Evolutionary conservation across 2,797 vertebrate genomes (phyloP).

Genomic region (Setipinna tenuifilis): DNA sequence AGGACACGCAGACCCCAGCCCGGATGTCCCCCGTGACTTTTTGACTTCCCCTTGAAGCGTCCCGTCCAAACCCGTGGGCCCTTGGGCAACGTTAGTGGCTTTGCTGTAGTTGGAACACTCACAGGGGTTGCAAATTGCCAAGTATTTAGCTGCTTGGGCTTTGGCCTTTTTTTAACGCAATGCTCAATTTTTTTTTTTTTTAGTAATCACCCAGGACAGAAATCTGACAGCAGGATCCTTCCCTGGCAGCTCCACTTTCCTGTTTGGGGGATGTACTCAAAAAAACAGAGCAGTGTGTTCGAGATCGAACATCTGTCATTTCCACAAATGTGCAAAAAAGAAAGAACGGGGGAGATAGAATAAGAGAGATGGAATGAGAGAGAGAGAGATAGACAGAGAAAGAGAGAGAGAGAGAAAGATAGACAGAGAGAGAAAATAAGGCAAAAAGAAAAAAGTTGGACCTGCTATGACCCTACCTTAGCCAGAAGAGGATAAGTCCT

Average conservation of each 20-base stretch:
- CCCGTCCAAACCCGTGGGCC: background rate
- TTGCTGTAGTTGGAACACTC: background rate
- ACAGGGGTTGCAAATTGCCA: background rate
- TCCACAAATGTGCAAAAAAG: background rate
- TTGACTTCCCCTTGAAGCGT: background rate
- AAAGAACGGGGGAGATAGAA: background rate
- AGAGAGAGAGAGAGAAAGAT: background rate
- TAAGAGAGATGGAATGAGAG: background rate
- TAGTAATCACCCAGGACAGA: conserved; percentile 6
- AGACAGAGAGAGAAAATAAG: background rate
- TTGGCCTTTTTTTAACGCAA: background rate
- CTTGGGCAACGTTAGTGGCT: background rate
- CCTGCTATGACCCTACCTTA: background rate
- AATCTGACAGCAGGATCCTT: background rate
- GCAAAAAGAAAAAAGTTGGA: background rate
- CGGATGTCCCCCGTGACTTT: conserved; percentile 24
- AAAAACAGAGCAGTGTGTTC: background rate
- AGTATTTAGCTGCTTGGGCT: background rate
- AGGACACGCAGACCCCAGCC: conserved; percentile 9
- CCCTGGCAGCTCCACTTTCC: background rate
- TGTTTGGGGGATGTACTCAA: background rate
- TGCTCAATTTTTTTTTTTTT: background rate
- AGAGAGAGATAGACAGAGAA: background rate
- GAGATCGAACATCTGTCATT: background rate
- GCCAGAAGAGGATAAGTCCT: conserved; percentile 16